phyloP scores from a whole-genome alignment of 1,140 invertebrate species.

The Pseudachorutes palmiensis region DNA sequence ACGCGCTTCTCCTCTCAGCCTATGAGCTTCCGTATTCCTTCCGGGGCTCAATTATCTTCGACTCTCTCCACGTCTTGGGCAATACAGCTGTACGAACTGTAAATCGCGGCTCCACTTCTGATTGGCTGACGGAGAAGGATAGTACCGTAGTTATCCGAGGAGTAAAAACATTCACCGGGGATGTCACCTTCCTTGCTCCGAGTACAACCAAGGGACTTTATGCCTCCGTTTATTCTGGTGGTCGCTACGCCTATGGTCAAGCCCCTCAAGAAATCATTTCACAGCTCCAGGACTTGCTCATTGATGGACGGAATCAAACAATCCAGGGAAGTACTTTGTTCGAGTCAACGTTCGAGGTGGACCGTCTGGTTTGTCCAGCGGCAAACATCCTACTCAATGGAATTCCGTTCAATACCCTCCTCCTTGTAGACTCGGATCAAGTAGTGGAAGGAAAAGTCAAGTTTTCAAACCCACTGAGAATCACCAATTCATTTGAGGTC shows the following conservation, averaged over 20 bases:
- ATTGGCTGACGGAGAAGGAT: conserved; percentile 2
- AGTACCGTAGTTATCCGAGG: background rate
- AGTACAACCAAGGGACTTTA: background rate
- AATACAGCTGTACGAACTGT: background rate
- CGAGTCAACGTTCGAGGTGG: background rate
- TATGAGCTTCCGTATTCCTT: background rate
- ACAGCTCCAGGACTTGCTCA: background rate
- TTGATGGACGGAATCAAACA: conserved; percentile 10
- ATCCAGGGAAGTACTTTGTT: background rate
- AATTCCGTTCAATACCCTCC: background rate
- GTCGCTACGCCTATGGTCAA: background rate
- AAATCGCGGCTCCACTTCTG: background rate
- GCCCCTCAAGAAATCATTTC: background rate
- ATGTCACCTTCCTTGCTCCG: background rate
- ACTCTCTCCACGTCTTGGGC: background rate
- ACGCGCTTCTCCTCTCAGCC: conserved; percentile 2
- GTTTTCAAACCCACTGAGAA: background rate
- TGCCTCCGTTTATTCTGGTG: background rate
- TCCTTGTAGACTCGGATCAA: background rate
- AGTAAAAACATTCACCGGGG: conserved; percentile 4
- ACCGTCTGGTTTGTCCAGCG: conserved; percentile 10
- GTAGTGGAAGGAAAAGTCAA: background rate
- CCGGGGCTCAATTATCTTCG: conserved; percentile 6
- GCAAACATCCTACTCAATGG: background rate
- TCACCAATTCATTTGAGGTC: background rate